Evolutionary conservation across 1,140 invertebrate genomes (phyloP).

Genomic region (Copidosoma floridanum): DNA sequence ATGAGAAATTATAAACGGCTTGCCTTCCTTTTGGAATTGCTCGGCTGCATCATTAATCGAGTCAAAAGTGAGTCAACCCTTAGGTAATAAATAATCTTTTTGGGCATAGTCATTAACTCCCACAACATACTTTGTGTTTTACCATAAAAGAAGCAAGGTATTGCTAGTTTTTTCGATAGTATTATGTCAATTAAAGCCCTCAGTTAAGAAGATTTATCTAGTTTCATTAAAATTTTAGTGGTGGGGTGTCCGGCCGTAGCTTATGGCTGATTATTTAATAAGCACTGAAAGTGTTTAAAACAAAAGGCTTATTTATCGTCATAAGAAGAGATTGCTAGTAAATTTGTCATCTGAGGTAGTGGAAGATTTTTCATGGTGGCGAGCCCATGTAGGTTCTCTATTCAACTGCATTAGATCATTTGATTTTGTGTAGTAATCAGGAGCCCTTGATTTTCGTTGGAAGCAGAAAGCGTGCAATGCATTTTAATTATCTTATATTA

Average conservation of each 20-base stretch:
- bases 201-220: conserved; percentile 16
- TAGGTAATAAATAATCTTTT: neutral
- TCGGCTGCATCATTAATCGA: conserved; percentile 22
- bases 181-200: conserved; percentile 3
- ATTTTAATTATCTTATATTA: conserved; percentile 46
- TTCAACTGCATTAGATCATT: conserved; percentile 18
- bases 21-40: neutral
- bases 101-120: conserved; percentile 15
- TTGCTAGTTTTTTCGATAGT: neutral
- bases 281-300: conserved; percentile 24
- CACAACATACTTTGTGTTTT: neutral
- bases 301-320: conserved; percentile 19
- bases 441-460: conserved; percentile 37
- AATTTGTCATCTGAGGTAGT: neutral
- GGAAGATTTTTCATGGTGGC: neutral
- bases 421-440: conserved; percentile 31
- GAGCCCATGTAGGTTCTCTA: neutral
- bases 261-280: conserved; percentile 25
- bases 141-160: conserved; percentile 1
- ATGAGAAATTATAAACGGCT: neutral
- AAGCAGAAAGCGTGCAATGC: conserved; percentile 25
- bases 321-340: conserved; percentile 1
- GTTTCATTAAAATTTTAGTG: conserved; percentile 8
- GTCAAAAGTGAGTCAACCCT: conserved; percentile 9
- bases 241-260: conserved; percentile 6